Evolutionary conservation across 2,113 vertebrate genomes (phyloP).

Genomic region (Nothobranchius furzeri): DNA sequence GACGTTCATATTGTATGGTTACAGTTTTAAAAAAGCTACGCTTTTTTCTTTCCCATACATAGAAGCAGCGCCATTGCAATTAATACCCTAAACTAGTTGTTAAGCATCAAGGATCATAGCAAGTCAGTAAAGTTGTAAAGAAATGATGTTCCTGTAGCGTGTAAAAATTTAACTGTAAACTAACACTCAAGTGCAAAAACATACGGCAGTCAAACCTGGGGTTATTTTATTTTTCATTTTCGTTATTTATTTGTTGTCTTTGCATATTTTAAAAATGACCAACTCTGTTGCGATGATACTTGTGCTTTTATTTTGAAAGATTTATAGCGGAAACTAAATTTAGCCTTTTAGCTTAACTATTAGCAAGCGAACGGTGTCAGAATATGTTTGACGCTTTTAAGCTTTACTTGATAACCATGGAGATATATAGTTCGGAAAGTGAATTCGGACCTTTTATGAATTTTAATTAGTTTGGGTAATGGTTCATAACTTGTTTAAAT

Average conservation of each 20-base stretch:
- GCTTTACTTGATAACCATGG: neutral
- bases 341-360: neutral
- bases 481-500: neutral
- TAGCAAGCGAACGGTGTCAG: conserved; percentile 4
- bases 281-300: too few relatives aligned
- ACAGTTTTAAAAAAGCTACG: too few relatives aligned
- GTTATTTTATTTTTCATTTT: neutral
- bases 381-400: neutral
- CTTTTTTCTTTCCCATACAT: neutral
- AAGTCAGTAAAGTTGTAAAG: too few relatives aligned
- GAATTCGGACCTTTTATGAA: neutral
- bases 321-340: neutral
- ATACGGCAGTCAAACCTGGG: neutral
- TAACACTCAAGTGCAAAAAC: too few relatives aligned
- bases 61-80: neutral
- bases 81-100: too few relatives aligned
- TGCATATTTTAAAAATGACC: fast-evolving
- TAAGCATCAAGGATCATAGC: too few relatives aligned
- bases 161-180: too few relatives aligned
- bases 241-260: neutral
- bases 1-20: too few relatives aligned
- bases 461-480: neutral
- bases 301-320: conserved; percentile 39
- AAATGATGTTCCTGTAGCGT: too few relatives aligned
- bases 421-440: neutral